Percentiles rank a stretch among this genome's conserved stretches.
Conservation (phyloP, 2,888 invertebrate genomes). For the Hoplodrina blanda region DNA sequence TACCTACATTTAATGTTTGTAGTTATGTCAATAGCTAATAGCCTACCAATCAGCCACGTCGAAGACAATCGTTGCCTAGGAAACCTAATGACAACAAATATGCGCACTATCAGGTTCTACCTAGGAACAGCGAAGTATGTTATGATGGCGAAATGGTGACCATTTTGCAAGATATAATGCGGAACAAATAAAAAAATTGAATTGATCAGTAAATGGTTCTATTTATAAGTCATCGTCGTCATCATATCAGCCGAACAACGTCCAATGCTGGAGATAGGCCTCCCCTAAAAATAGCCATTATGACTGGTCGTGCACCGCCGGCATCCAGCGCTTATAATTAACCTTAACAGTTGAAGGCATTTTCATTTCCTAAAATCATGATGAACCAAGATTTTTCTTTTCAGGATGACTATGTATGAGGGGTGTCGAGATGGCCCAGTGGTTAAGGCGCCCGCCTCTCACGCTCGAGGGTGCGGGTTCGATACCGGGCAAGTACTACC, state of each 20-base stretch:
- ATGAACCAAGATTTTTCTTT: background rate
- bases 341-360: background rate
- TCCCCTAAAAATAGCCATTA: too few species aligned
- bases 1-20: conserved; percentile 70
- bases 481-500: too few species aligned
- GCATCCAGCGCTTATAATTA: too few species aligned
- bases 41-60: conserved; percentile 79
- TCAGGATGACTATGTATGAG: background rate
- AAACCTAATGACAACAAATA: conserved; percentile 83
- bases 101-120: conserved; percentile 62
- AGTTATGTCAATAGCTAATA: conserved; percentile 87
- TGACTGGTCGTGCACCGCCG: too few species aligned
- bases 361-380: background rate
- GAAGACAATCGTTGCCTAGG: conserved; percentile 86
- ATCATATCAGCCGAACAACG: too few species aligned
- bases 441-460: too few species aligned
- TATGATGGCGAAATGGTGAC: conserved; percentile 20
- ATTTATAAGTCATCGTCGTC: too few species aligned
- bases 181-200: background rate
- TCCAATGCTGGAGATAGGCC: too few species aligned
- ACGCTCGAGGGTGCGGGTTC: too few species aligned
- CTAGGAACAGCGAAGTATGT: conserved; percentile 18
- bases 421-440: background rate
- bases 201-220: too few species aligned
- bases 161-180: conserved; percentile 17